These are phyloP conservation scores for Litoditis marina DNA, from an alignment of 2,888 invertebrate genomes.

Conservation along the genomic window DNA sequence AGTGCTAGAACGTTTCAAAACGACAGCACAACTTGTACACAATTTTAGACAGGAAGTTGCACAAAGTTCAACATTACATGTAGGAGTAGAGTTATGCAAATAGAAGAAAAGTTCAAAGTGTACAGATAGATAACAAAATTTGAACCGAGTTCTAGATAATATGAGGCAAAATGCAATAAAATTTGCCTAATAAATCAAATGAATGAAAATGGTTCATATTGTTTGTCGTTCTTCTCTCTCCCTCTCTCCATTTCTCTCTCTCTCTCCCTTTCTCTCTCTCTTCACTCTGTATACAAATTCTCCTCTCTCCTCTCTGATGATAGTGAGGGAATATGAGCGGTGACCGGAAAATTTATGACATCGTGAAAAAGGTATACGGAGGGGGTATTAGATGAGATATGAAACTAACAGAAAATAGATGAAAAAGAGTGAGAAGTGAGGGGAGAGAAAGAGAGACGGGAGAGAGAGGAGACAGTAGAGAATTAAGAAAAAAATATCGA, in stretches of 20 bases:
- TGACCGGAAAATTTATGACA: slow-evolving; percentile 10
- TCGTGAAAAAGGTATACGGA: neutral
- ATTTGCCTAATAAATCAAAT: neutral
- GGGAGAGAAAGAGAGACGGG: neutral
- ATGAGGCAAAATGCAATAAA: neutral
- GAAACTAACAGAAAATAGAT: neutral
- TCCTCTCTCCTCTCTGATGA: too few relatives aligned
- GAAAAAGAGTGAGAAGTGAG: neutral
- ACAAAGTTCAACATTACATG: neutral
- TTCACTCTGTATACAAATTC: too few relatives aligned
- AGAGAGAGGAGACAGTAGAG: slow-evolving; percentile 15
- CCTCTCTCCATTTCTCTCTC: too few relatives aligned
- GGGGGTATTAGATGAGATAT: neutral
- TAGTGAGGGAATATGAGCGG: too few relatives aligned
- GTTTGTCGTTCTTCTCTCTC: too few relatives aligned
- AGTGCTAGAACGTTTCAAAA: too few relatives aligned
- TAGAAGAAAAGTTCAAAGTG: neutral
- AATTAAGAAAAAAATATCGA: slow-evolving; percentile 23
- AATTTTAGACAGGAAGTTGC: slow-evolving; percentile 2
- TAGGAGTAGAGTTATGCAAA: neutral
- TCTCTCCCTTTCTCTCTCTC: too few relatives aligned
- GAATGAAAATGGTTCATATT: too few relatives aligned
- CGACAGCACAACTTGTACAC: neutral
- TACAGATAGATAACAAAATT: neutral
- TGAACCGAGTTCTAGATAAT: neutral